Conservation (phyloP, 2,797 vertebrate genomes). For the Clarias fuscus region DNA sequence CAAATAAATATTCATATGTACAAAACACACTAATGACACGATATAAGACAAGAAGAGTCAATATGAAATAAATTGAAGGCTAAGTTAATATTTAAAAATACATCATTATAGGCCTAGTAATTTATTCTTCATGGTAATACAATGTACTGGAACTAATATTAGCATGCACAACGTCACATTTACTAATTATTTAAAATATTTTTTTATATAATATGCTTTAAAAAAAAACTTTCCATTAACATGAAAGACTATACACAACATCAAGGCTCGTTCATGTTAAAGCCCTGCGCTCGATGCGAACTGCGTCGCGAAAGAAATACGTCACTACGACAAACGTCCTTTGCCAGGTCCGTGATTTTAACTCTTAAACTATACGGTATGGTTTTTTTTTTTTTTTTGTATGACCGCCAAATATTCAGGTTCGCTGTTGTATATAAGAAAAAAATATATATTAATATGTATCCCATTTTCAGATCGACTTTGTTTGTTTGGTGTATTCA, state of each 20-base stretch:
- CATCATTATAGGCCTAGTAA: not conserved
- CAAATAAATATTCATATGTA: not conserved
- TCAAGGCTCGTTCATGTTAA: too few relatives aligned
- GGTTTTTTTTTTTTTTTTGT: too few relatives aligned
- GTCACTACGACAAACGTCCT: not conserved
- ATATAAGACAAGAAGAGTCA: not conserved
- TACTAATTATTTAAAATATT: not conserved
- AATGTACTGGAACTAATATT: not conserved
- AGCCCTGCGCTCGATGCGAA: not conserved
- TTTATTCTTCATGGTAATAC: not conserved
- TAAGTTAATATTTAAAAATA: not conserved
- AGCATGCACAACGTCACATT: not conserved
- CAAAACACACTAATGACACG: not conserved
- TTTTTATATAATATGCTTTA: too few relatives aligned
- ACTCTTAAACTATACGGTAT: not conserved
- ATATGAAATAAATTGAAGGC: not conserved
- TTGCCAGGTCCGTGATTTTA: not conserved
- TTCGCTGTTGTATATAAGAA: not conserved
- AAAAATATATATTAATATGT: not conserved
- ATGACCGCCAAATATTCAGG: not conserved
- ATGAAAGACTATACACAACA: not conserved
- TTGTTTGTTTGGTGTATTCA: not conserved
- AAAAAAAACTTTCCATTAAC: not conserved
- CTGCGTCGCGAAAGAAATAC: conserved; percentile 14
- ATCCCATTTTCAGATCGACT: not conserved